Evolutionary conservation across 2,113 vertebrate species (phyloP), one percentile per base, ranked within the genome.

Genomic region (Onychorhynchus coronatus): DNA sequence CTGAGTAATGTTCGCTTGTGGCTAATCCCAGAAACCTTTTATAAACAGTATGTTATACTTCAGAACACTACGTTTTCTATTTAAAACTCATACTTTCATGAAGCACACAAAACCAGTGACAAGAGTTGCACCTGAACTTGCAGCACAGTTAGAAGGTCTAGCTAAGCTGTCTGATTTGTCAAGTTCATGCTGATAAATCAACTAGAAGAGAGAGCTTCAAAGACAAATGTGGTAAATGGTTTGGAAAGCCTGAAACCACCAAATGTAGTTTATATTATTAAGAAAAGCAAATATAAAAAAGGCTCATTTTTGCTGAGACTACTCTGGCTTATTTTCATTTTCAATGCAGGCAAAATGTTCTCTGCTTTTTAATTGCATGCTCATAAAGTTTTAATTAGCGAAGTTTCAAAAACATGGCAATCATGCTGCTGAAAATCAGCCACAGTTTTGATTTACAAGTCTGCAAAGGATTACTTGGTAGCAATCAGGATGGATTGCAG

Each of bases 391-490:
- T 97, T 95, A 98, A 97, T 97, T 96, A 96, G 72, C 59, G 58
- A 89, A 86, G 93, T 97, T 96, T 95, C 70, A 89, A 96, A 96
- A 94, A 95, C 72, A 95, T 84, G 93, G 92, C 85, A 93, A 85
- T 91, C 37, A 86, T 7, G 15, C 63, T 87, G 88, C 87, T 94
- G 93, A 95, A 97, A 96, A 96, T 95, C 81, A 95, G 93, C 83
- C 92, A 89, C 67, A 88, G 91, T 96, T 97, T 95, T 96, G 85
- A 96, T 97, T 97, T 97, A 92, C 41, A 96, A 93, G 92, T 91
- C 97, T 98, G 97, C 75, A 96, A 98, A 96, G 74, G 91, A 97
- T 97, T 97, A 97, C 46, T 97, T 95, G 94, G 97, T 97, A 97
- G 97, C 96, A 98, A 95, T 96, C 96, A 95, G 88, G 84, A 94